Base-by-base conservation (phyloP, 53 echinoderm and acorn worm species). In the Paelopatides confundens region DNA sequence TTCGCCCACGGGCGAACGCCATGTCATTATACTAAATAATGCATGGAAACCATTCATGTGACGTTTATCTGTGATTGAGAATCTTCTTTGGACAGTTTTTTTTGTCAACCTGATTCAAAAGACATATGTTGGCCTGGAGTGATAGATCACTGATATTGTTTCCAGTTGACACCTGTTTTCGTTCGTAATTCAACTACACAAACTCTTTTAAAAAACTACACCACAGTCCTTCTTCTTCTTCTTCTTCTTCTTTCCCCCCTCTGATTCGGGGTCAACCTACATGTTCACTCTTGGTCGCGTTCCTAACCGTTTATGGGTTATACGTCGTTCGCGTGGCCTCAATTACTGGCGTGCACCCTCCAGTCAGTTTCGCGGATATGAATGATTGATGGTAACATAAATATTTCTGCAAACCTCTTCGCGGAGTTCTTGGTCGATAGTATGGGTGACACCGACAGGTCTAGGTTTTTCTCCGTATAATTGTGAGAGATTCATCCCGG, bases 341-440 rank as follows among this genome's bases (percentile, higher is more conserved):
- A 70, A 70, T 70, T 70, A 70, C 70, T 40, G 46, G 74, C 74
- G 43, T 39, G 74, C 74, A 74, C 39, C 74, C 40, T 24, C 21
- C 38, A 46, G n/a, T 40, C 40, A 39, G 74, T 13, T 18, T 32
- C 9, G 40, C 26, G 28, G 38, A 40, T 40, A 6, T 40, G 39
- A 39, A 74, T 74, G 74, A 74, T 74, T 74, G 46, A 74, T 74
- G 74, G 24, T 35, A 74, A 35, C 74, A 40, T 74, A 74, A 74
- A 74, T 74, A 74, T 74, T 74, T 74, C 74, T 26, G 23, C 40
- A 39, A 46, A 43, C 26, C 39, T 36, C 40, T 74, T 74, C 46
- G 36, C 68, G 68, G 35, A 68, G 68, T 36, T 35, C 28, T 33
- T 32, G 36, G 33, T 33, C 68, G 28, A 36, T 13, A 1, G 68